Evolutionary conservation across 2,888 invertebrate genomes (phyloP).

Genomic region (Epinotia ramella): DNA sequence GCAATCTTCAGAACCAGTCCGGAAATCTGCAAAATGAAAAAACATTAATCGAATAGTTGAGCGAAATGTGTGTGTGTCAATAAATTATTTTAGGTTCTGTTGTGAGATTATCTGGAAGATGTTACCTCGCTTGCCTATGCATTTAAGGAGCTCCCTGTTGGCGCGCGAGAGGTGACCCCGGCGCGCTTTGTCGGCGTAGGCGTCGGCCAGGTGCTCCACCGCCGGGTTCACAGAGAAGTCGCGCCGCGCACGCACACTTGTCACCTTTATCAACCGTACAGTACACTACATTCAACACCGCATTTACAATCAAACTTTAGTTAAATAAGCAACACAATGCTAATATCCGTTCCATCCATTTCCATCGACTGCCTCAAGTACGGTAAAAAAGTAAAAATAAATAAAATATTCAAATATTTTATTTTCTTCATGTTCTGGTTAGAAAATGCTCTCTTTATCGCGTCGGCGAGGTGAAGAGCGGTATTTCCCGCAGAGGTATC

Average conservation of each 20-base stretch:
- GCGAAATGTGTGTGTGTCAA: background rate
- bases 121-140: slow-evolving; percentile 76
- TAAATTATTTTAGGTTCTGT: background rate
- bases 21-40: slow-evolving; percentile 54
- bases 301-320: background rate
- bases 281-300: slow-evolving; percentile 33
- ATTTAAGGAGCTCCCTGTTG: slow-evolving; percentile 70
- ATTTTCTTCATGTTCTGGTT: too few species aligned
- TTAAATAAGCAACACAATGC: background rate
- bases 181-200: slow-evolving; percentile 60
- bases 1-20: slow-evolving; percentile 52
- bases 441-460: too few species aligned
- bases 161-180: slow-evolving; percentile 64
- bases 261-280: slow-evolving; percentile 58
- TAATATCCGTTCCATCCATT: too few species aligned
- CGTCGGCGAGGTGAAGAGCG: too few species aligned
- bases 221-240: slow-evolving; percentile 74
- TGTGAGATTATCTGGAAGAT: background rate
- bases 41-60: slow-evolving; percentile 16
- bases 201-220: slow-evolving; percentile 67
- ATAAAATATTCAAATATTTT: too few species aligned
- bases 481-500: too few species aligned
- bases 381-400: too few species aligned
- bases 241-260: slow-evolving; percentile 64
- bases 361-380: too few species aligned